Base-by-base conservation (phyloP, 2,113 vertebrate genomes). In the Chionis minor region DNA sequence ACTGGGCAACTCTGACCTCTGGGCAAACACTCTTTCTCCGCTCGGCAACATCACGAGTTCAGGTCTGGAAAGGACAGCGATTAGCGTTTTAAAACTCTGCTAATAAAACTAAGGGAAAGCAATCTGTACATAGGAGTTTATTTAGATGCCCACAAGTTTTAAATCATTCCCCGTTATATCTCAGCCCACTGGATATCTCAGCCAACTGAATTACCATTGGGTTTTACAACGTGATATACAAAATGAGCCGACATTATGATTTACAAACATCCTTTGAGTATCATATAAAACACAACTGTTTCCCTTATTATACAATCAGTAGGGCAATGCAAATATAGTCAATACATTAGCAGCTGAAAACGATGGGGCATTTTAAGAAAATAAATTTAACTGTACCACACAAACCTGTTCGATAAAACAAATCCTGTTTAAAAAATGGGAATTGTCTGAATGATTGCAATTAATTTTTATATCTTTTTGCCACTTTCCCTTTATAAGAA, bases 81-180 rank as follows among this genome's bases (percentile, higher is more conserved):
- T 44, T 6, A 49, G 65, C 6, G 49, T 26, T 72, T 75, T 22
- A 77, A 35, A 87, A 38, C 35, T 59, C 90, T 55, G 58, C 56
- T 70, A 95, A 95, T 87, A 95, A 97, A 92, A 92, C n/a, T 86
- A 78, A 92, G 20, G 78, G 71, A 95, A 95, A 84, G 81, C 86
- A 84, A 91, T 93, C 91, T 97, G 95, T 97, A 97, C 90, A 97
- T 58, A 95, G 96, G 96, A 97, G 92, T 97, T 97, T 97, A 97
- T 97, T 97, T 95, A 88, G 97, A 97, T 92, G 92, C 96, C 97
- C 94, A 95, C 91, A 67, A 79, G 88, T 95, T 95, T 97, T 89
- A 92, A 95, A 95, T 96, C 73, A 88, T 95, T 97, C 89, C 92
- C 96, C 63, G 88, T 96, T 88, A 69, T 94, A 97, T 81, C 89